Percentiles rank a stretch among this genome's conserved stretches.
Conservation (phyloP, 2,888 invertebrate genomes). For the Zaprionus obscuricornis region DNA sequence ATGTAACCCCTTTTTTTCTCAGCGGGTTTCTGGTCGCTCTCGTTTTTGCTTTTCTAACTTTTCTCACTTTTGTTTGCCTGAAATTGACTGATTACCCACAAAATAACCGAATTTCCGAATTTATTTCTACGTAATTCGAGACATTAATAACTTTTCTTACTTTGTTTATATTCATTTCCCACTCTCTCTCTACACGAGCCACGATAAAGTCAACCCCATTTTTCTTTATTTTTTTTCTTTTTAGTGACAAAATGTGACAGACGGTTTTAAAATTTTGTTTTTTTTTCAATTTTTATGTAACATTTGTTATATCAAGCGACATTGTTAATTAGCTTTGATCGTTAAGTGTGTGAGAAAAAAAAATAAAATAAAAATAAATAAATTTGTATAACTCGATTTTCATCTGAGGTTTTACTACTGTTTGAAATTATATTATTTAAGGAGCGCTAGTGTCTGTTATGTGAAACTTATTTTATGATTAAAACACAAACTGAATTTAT, state of each 20-base stretch:
- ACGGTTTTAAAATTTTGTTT: constrained; percentile 39
- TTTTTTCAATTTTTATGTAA: constrained; percentile 50
- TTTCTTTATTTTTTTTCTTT: no score
- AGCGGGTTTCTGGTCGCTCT: constrained; percentile 37
- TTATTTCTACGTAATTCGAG: constrained; percentile 72
- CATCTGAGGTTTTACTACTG: no score
- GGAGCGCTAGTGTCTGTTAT: no score
- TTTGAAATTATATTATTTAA: no score
- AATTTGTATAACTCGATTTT: no score
- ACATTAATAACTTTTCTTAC: constrained; percentile 62
- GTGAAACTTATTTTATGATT: no score
- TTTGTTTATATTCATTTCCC: constrained; percentile 11
- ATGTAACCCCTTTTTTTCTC: constrained; percentile 52
- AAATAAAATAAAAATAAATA: no score
- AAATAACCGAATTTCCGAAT: constrained; percentile 67
- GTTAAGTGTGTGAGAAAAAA: not conserved
- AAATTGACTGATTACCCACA: constrained; percentile 81
- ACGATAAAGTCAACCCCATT: constrained; percentile 54
- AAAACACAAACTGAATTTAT: no score
- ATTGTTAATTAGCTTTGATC: constrained; percentile 50
- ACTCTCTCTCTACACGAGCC: not conserved
- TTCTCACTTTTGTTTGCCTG: constrained; percentile 57
- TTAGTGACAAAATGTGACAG: constrained; percentile 43
- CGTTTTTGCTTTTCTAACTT: no score
- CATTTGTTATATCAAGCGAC: constrained; percentile 59